Percentiles rank a stretch among this genome's conserved stretches.
phyloP scores from a whole-genome alignment of 2,888 invertebrate genomes.

The Patella caerulea region DNA sequence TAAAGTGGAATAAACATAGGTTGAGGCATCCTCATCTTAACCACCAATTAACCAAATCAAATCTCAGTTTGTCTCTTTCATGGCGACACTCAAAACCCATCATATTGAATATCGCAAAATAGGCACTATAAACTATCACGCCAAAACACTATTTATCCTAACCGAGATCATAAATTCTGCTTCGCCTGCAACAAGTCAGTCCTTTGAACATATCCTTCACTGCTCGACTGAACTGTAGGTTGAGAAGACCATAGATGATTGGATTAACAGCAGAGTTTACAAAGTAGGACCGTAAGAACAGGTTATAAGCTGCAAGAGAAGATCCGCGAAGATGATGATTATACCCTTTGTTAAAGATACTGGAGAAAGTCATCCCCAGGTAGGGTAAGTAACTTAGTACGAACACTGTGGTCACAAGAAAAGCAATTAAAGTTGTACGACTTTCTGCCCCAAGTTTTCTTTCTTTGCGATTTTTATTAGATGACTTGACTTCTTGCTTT shows the following conservation, averaged over 20 bases:
- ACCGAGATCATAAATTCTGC: no score
- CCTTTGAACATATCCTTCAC: no score
- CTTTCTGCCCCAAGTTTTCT: background rate
- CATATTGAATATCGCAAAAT: no score
- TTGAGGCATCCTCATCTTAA: no score
- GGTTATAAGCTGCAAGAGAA: constrained; percentile 43
- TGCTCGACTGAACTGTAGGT: constrained; percentile 41
- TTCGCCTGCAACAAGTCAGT: no score
- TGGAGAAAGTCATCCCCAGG: constrained; percentile 43
- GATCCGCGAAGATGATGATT: constrained; percentile 33
- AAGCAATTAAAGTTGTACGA: constrained; percentile 42
- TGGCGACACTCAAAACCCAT: no score
- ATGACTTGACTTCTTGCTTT: background rate
- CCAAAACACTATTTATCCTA: no score
- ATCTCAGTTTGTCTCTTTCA: no score
- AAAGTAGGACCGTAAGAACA: constrained; percentile 54
- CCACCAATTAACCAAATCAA: no score
- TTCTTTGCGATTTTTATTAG: background rate
- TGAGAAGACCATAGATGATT: constrained; percentile 53
- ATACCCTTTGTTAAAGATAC: constrained; percentile 39
- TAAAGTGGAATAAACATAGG: no score
- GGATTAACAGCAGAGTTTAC: constrained; percentile 54
- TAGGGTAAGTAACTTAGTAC: constrained; percentile 54
- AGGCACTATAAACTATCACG: no score
- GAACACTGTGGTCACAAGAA: constrained; percentile 52